Conservation (phyloP, 2,113 vertebrate genomes). For the Caranx ignobilis region DNA sequence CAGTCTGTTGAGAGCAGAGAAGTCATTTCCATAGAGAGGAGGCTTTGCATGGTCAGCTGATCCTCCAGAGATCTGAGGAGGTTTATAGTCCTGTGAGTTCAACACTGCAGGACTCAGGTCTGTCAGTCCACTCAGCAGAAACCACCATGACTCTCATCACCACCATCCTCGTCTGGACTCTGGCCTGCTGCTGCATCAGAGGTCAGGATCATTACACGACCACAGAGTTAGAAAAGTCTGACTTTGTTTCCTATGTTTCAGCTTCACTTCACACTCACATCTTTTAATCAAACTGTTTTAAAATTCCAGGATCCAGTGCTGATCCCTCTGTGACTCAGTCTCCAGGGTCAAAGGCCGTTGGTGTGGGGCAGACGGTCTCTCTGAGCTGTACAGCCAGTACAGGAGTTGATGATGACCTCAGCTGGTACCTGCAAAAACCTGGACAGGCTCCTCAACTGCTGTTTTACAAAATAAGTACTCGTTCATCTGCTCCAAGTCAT, state of each 20-base stretch:
- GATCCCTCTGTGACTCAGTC: too few relatives aligned
- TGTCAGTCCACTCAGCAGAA: constrained; percentile 13
- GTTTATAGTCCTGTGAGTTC: constrained; percentile 61
- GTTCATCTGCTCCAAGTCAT: constrained; percentile 21
- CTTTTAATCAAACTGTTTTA: too few relatives aligned
- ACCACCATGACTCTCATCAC: constrained; percentile 61
- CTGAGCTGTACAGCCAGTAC: too few relatives aligned
- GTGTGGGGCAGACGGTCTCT: too few relatives aligned
- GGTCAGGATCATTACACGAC: constrained; percentile 4
- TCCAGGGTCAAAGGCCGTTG: too few relatives aligned
- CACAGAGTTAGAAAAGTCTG: too few relatives aligned
- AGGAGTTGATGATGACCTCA: too few relatives aligned
- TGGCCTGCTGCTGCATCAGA: constrained; percentile 57
- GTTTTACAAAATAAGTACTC: background rate
- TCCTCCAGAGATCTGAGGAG: constrained; percentile 47
- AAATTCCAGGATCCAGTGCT: too few relatives aligned
- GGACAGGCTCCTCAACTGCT: constrained; percentile 62
- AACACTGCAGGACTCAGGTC: constrained; percentile 41
- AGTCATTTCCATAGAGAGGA: constrained; percentile 49
- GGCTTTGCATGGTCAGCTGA: constrained; percentile 57
- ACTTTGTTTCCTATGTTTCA: too few relatives aligned
- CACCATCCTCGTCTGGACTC: constrained; percentile 52
- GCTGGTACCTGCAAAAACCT: constrained; percentile 47
- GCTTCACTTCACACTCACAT: too few relatives aligned
- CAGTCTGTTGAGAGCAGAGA: too few relatives aligned